Conservation (phyloP, 2,797 vertebrate genomes). For the Enteromius paludinosus region DNA sequence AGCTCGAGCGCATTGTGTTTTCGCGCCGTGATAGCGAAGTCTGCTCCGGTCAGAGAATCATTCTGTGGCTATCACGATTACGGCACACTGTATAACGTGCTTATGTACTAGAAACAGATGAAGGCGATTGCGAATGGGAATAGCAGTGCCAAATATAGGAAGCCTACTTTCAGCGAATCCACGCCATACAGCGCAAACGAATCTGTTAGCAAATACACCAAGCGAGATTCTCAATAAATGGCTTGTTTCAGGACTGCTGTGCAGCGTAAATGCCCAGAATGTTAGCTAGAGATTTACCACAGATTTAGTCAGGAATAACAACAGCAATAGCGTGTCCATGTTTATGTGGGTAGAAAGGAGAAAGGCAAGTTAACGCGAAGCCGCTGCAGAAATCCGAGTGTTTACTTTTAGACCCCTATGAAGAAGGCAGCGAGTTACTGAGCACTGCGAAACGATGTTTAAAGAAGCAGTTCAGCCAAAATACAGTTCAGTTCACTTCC, state of each 20-base stretch:
- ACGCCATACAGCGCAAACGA: background rate
- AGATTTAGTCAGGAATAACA: slow-evolving; percentile 12
- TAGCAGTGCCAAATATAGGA: slow-evolving; percentile 9
- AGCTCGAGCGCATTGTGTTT: slow-evolving; percentile 42
- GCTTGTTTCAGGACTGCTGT: background rate
- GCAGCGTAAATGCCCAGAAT: background rate
- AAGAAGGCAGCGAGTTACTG: background rate
- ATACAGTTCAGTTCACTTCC: background rate
- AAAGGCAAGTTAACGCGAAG: slow-evolving; percentile 29
- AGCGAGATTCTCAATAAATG: background rate
- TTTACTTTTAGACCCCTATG: slow-evolving; percentile 27
- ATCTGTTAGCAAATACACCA: background rate
- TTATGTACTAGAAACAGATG: background rate
- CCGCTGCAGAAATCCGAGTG: slow-evolving; percentile 2
- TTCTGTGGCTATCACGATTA: background rate
- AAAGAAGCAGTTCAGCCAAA: background rate
- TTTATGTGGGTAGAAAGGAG: slow-evolving; percentile 25
- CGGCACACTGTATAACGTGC: background rate
- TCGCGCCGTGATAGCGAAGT: slow-evolving; percentile 19
- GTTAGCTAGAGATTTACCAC: background rate
- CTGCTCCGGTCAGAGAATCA: background rate
- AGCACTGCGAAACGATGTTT: background rate
- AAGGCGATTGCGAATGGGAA: background rate
- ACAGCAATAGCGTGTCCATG: slow-evolving; percentile 31
- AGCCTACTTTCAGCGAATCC: slow-evolving; percentile 13